These are phyloP conservation scores for Halichoerus grypus DNA, from an alignment of 2,113 vertebrate genomes.

Conservation along the genomic window DNA sequence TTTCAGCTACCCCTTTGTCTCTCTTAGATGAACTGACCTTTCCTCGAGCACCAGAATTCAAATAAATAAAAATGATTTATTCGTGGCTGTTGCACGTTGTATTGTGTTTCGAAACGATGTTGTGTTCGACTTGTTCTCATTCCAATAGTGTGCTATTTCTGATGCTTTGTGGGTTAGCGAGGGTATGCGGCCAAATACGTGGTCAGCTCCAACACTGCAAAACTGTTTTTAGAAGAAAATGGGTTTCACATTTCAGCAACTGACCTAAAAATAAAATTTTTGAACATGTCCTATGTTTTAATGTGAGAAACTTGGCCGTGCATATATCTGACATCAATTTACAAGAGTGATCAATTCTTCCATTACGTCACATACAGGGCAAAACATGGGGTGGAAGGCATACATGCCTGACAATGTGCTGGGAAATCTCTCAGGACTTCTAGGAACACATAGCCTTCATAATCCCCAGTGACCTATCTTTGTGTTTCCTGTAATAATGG, in stretches of 20 bases:
- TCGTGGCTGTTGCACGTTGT: neutral
- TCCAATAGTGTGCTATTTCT: neutral
- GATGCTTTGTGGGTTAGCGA: neutral
- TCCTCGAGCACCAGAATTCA: neutral
- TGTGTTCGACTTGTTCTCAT: neutral
- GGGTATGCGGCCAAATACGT: neutral
- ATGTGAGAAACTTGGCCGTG: conserved; percentile 1
- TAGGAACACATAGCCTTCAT: neutral
- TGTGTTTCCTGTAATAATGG: neutral
- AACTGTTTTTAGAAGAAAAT: conserved; percentile 58
- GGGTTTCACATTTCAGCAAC: conserved; percentile 22
- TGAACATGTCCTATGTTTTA: neutral
- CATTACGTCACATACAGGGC: neutral
- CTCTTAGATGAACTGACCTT: neutral
- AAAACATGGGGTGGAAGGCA: neutral
- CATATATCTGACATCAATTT: neutral
- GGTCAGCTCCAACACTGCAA: neutral
- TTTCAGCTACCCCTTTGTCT: neutral
- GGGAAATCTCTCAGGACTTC: neutral
- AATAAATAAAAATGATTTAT: conserved; percentile 2
- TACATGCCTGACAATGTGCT: neutral
- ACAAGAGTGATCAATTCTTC: neutral
- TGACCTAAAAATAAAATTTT: conserved; percentile 55
- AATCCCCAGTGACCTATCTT: neutral
- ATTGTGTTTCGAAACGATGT: neutral